Conservation (phyloP, 2,797 vertebrate species). For the Pseudochromis fuscus region DNA sequence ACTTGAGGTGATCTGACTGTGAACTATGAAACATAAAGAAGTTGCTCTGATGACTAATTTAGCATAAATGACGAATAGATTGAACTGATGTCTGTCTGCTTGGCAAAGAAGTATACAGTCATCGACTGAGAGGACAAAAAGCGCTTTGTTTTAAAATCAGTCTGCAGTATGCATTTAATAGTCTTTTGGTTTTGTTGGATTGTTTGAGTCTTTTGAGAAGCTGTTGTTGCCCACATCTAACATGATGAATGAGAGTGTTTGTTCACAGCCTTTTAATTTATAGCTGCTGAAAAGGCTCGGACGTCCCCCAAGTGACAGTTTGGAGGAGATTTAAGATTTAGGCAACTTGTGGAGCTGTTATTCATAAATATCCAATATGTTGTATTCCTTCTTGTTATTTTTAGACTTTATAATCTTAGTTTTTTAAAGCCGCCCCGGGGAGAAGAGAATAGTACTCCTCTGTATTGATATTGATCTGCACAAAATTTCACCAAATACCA, state of each 20-base stretch:
- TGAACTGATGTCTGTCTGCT: conserved; percentile 11
- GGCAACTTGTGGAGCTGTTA: too few species aligned
- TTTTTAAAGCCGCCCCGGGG: too few species aligned
- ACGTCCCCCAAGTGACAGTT: not conserved
- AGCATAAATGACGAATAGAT: conserved; percentile 1
- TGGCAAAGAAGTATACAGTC: not conserved
- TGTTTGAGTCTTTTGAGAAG: not conserved
- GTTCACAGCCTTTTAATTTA: not conserved
- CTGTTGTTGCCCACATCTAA: not conserved
- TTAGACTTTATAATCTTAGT: too few species aligned
- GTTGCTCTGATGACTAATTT: conserved; percentile 51
- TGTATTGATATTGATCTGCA: not conserved
- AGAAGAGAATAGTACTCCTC: too few species aligned
- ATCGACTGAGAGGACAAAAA: not conserved
- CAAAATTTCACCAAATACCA: not conserved
- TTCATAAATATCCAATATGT: too few species aligned
- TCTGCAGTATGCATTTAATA: not conserved
- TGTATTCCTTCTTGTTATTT: too few species aligned
- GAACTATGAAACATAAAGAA: conserved; percentile 44
- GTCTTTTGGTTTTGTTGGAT: not conserved
- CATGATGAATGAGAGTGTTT: not conserved
- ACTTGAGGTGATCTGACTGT: conserved; percentile 41
- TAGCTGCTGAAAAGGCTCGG: not conserved
- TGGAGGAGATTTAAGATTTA: not conserved
- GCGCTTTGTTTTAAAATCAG: not conserved